Base-by-base conservation (phyloP, 2,797 vertebrate species). In the Anguilla megastoma region DNA sequence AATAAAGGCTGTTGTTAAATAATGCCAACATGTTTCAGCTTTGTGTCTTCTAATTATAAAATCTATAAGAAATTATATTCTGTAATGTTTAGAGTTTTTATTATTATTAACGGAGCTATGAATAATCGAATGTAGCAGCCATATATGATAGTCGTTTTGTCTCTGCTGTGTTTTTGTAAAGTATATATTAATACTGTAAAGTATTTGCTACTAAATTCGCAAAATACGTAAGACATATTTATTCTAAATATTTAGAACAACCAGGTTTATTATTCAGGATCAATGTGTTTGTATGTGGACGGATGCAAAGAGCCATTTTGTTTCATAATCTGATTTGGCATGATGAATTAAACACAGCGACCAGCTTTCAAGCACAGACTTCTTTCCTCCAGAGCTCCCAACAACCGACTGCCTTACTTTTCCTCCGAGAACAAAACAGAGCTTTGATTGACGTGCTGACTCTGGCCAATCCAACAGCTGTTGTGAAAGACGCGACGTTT, bases 371-470 rank as follows among this genome's bases (percentile, higher is more conserved):
- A n/a, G 54, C 56, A 88, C 89, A 91, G 94, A 96, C 95, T 89
- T 95, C 94, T 90, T 91, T 89, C 89, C 91, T 93, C 91, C 90
- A 88, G 87, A 90, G 91, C 91, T 91, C 69, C 94, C 92, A 92
- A 92, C 92, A 91, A 91, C 91, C 45, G 89, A 95, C 94, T 96
- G 95, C 45, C 2, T 87, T 60, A 0, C 30, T 76, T 86, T 41
- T 90, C 88, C 84, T 85, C 82, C 79, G 88, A 87, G 88, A 93
- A 58, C 90, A 71, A 66, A 0, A 56, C 86, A n/a, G 83, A 86
- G 82, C 90, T 50, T 90, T 96, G 96, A 96, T 95, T 96, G 96
- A 96, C 96, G 92, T 2, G 24, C 1, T 2, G 1, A 41, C 6
- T 6, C 58, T 3, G 90, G 36, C 96, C 95, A 96, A 95, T 95